A percentile compares a stretch with the other conserved stretches of the same genome.
Evolutionary conservation across 2,113 vertebrate species (phyloP).

Genomic region (Octodon degus): DNA sequence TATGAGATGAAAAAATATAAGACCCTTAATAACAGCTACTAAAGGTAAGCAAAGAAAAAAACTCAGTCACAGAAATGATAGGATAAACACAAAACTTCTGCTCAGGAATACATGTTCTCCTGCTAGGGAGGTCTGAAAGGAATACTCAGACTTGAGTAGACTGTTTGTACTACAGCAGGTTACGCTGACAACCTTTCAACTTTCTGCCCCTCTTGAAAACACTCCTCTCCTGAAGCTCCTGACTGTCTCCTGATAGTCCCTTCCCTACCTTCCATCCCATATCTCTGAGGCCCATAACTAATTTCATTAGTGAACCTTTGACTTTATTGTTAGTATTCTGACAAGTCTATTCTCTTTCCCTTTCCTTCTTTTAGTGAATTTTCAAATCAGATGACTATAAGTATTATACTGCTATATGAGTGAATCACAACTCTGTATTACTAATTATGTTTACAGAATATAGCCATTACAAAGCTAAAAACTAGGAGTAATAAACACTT

Average conservation of each 20-base stretch:
- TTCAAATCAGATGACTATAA: constrained; percentile 15
- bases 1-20: background rate
- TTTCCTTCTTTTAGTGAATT: background rate
- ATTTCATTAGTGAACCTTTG: background rate
- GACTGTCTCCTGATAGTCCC: background rate
- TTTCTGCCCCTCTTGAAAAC: background rate
- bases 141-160: background rate
- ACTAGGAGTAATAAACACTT: background rate
- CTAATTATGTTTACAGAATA: constrained; percentile 9
- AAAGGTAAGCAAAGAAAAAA: background rate
- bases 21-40: background rate
- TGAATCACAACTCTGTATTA: background rate
- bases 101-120: background rate
- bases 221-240: background rate
- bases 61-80: background rate
- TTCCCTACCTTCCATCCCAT: background rate
- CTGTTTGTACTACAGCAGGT: background rate
- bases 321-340: background rate
- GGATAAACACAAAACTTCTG: background rate
- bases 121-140: background rate
- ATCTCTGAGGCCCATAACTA: background rate
- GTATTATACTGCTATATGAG: constrained; percentile 3
- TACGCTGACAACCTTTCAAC: background rate
- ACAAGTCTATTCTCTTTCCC: background rate
- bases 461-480: background rate